These are phyloP conservation scores for Hipposideros armiger DNA, from an alignment of 2,113 vertebrate genomes.

Conservation along the genomic window DNA sequence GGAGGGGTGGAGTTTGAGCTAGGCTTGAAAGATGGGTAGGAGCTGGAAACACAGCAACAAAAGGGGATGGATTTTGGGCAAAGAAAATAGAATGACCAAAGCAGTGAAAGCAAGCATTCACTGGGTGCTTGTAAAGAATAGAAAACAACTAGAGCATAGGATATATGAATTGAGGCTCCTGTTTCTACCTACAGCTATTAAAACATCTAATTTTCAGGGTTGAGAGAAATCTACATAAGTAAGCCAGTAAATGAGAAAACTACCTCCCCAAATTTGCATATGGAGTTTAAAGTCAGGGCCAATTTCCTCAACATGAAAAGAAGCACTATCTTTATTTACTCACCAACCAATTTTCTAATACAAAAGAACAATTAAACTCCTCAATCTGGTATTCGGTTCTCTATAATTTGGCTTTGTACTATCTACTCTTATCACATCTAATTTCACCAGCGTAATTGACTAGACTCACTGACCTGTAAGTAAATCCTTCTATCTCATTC, in stretches of 20 bases:
- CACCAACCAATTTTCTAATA: not conserved
- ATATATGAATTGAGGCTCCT: not conserved
- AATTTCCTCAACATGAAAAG: slow-evolving; percentile 16
- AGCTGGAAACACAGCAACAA: not conserved
- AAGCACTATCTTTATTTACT: not conserved
- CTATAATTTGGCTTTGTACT: not conserved
- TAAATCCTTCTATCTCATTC: not conserved
- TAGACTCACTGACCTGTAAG: not conserved
- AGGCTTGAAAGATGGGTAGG: not conserved
- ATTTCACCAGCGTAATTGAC: not conserved
- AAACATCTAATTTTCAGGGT: not conserved
- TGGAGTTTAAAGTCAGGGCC: not conserved
- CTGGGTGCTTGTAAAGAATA: not conserved
- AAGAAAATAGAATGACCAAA: not conserved
- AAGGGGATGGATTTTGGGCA: not conserved
- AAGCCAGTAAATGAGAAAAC: not conserved
- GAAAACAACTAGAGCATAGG: not conserved
- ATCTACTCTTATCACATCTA: not conserved
- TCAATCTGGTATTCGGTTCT: not conserved
- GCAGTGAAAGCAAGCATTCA: not conserved
- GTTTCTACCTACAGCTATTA: not conserved
- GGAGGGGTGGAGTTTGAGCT: not conserved
- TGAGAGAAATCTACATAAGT: not conserved
- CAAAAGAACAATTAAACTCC: not conserved
- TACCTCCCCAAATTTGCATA: not conserved